Evolutionary conservation across 2,797 vertebrate species (phyloP).

Genomic region (Margarornis squamiger): DNA sequence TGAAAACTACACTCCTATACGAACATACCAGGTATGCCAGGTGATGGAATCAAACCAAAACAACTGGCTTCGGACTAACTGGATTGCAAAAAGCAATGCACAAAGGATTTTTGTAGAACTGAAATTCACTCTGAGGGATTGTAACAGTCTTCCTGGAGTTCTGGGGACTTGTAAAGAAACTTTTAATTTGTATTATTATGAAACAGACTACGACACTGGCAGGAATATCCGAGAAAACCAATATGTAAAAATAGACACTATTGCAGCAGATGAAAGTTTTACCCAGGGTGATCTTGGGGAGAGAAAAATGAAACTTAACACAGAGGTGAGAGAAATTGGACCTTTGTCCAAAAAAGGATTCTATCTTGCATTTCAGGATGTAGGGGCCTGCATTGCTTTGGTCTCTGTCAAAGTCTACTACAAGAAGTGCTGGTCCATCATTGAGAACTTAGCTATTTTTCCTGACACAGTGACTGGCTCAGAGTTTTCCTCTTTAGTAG

Average conservation of each 20-base stretch:
- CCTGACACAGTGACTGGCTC: constrained; percentile 98
- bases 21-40: constrained; percentile 99
- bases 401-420: constrained; percentile 99
- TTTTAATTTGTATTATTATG: constrained; percentile 99
- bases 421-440: constrained; percentile 99
- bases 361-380: constrained; percentile 99
- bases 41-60: constrained; percentile 99
- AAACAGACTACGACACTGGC: constrained; percentile 95
- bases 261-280: constrained; percentile 99
- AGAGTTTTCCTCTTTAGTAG: constrained; percentile 98
- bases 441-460: constrained; percentile 98
- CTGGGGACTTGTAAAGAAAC: constrained; percentile 99
- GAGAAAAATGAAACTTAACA: constrained; percentile 99
- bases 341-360: constrained; percentile 95
- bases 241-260: constrained; percentile 99
- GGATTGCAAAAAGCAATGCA: constrained; percentile 97
- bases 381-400: constrained; percentile 96
- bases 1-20: constrained; percentile 98
- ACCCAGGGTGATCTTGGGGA: constrained; percentile 99
- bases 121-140: constrained; percentile 99
- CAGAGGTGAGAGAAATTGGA: constrained; percentile 96
- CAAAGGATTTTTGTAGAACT: constrained; percentile 99
- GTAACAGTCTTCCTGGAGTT: constrained; percentile 98
- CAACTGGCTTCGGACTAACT: constrained; percentile 99
- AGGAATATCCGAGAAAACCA: constrained; percentile 96